Evolutionary conservation across 2,888 invertebrate genomes (phyloP), one percentile per base, ranked within the genome.

Genomic region (Metopia argyrocephala): DNA sequence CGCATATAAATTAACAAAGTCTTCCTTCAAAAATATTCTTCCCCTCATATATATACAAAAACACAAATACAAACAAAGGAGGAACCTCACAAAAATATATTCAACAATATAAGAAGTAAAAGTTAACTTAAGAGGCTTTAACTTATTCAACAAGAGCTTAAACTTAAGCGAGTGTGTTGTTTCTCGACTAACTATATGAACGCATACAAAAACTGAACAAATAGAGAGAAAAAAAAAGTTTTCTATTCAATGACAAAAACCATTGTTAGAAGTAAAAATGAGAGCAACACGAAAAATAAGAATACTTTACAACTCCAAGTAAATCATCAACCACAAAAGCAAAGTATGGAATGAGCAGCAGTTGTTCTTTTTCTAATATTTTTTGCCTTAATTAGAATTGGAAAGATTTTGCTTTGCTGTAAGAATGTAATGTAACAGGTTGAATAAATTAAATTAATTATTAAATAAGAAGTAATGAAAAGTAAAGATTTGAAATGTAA

Each of bases 1-100:
- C 87, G 85, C 87, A 87, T 87, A 87, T 85, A 87, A 87, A 87
- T 86, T 85, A 85, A 84, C 45, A 61, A 7, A 54, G 20, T 18
- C 54, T 21, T 28, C 50, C 15, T 20, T 18, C 27, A 52, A 31
- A 38, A 38, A 38, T 38, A 64, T 20, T 31, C 57, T 48, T 46
- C 9, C 54, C 20, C 9, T 18, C 27, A 52, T 20, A n/a, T 18
- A 25, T 5, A n/a, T 52, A 46, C 18, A 6, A 3, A 12, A 38
- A 18, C 48, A 25, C 2, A 2, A 9, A 31, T 18, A 21, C 25
- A 21, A 54, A 5, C 6, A n/a, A 1, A 20, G n/a, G 6, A 18
- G n/a, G n/a, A n/a, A n/a, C n/a, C n/a, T n/a, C n/a, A n/a, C n/a
- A n/a, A n/a, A 6, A 25, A 56, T n/a, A 27, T n/a, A n/a, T 27